phyloP scores from a whole-genome alignment of 1,140 invertebrate species.

The Stegodyphus mimosarum region DNA sequence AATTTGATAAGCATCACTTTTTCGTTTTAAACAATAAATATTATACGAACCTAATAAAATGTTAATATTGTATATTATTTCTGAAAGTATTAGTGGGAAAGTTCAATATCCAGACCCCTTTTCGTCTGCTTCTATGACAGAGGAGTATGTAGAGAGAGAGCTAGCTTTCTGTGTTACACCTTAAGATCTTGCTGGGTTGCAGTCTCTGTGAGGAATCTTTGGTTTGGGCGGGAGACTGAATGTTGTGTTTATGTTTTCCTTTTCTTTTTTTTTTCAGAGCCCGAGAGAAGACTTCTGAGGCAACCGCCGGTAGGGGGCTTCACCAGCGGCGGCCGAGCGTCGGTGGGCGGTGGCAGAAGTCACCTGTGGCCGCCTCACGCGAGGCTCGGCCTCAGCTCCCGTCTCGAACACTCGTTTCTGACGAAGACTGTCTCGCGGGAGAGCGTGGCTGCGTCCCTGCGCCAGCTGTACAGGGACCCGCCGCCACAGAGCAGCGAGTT shows the following conservation, averaged over 20 bases:
- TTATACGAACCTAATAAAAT: too few relatives aligned
- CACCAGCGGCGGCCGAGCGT: slow-evolving; percentile 7
- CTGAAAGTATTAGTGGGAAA: too few relatives aligned
- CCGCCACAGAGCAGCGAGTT: slow-evolving; percentile 71
- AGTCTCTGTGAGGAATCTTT: too few relatives aligned
- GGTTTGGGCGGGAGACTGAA: too few relatives aligned
- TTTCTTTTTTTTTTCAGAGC: slow-evolving; percentile 37
- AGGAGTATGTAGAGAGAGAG: too few relatives aligned
- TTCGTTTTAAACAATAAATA: too few relatives aligned
- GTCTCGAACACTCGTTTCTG: slow-evolving; percentile 64
- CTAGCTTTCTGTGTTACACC: too few relatives aligned
- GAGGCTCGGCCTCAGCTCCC: slow-evolving; percentile 62
- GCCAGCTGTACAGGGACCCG: slow-evolving; percentile 58
- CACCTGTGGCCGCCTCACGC: slow-evolving; percentile 64
- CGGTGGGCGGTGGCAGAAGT: slow-evolving; percentile 40
- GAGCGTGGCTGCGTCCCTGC: slow-evolving; percentile 63
- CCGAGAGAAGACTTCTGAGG: slow-evolving; percentile 34
- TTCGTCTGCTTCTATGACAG: too few relatives aligned
- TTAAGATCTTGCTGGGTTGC: too few relatives aligned
- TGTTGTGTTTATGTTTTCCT: neutral
- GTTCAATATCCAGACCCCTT: too few relatives aligned
- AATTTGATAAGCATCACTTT: too few relatives aligned
- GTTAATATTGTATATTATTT: too few relatives aligned
- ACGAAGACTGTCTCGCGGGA: slow-evolving; percentile 64
- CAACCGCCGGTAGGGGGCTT: slow-evolving; percentile 52